Conservation (phyloP, 2,888 invertebrate species). For the Thyatira batis region DNA sequence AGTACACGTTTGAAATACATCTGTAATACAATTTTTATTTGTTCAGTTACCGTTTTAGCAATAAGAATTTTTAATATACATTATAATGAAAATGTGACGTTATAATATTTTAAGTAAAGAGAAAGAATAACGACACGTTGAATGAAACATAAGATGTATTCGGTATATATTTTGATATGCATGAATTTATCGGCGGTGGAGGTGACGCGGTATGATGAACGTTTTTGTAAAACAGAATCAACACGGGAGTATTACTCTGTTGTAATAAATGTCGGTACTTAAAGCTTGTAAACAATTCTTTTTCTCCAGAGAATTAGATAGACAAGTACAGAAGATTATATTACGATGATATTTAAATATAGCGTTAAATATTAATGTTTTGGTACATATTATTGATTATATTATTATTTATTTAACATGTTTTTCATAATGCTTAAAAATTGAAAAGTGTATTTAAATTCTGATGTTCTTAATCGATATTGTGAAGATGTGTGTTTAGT, state of each 20-base stretch:
- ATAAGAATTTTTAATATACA: constrained; percentile 50
- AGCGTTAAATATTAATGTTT: constrained; percentile 64
- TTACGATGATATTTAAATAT: constrained; percentile 58
- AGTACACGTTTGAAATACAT: constrained; percentile 8
- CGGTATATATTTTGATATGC: constrained; percentile 78
- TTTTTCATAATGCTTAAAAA: constrained; percentile 49
- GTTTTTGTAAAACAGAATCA: constrained; percentile 52
- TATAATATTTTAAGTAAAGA: constrained; percentile 54
- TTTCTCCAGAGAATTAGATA: constrained; percentile 55
- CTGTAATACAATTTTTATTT: constrained; percentile 12
- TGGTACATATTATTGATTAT: constrained; percentile 47
- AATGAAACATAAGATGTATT: constrained; percentile 57
- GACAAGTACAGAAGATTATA: constrained; percentile 58
- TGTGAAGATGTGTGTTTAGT: constrained; percentile 54
- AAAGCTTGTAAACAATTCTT: constrained; percentile 55
- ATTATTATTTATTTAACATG: constrained; percentile 41
- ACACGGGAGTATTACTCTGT: constrained; percentile 44
- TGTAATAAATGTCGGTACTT: constrained; percentile 70
- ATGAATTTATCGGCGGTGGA: constrained; percentile 71
- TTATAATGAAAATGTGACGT: constrained; percentile 50
- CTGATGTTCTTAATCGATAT: constrained; percentile 42
- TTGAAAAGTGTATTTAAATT: constrained; percentile 53
- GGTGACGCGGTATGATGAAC: constrained; percentile 43
- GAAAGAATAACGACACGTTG: constrained; percentile 53
- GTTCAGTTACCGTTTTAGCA: constrained; percentile 58